Evolutionary conservation across 2,113 vertebrate species (phyloP), one percentile per base, ranked within the genome.

Genomic region (Hipposideros armiger): DNA sequence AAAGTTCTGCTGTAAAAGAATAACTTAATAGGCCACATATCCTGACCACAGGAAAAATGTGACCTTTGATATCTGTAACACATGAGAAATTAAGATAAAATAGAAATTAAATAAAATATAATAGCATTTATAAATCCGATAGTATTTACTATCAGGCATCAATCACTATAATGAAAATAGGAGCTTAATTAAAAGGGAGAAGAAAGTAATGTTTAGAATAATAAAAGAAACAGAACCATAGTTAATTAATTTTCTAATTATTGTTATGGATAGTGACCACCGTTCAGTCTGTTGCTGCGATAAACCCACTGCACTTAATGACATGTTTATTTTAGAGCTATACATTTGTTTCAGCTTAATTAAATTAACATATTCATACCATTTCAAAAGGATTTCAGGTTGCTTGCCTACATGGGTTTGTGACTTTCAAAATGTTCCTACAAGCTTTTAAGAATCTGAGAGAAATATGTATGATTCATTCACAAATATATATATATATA

Each of bases 351-450:
- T 94, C 73, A 77, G 77, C 56, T 95, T 95, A 83, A 89, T 54
- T 94, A 92, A 87, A 97, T 64, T 69, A 77, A 82, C 70, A 52
- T 16, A 93, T 60, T 89, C 74, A 80, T 91, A 40, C 16, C 20
- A n/a, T 66, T 95, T 90, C 69, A 87, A 95, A 93, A 96, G 80
- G 28, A 74, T 42, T 70, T 87, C 30, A 64, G n/a, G 70, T 88
- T 84, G 67, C 15, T 73, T 78, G 54, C 32, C 30, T 89, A 85
- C 13, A 62, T 56, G 85, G 45, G 17, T 81, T 70, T 91, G 17
- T 19, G 22, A 87, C 90, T 72, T 96, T 94, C 13, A 95, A 89
- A 77, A 88, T 67, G 64, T 64, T 85, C 47, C 26, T 54, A 19
- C 42, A 94, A 87, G 47, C 66, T 80, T 91, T 90, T 84, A 81